Conservation (phyloP, 2,888 invertebrate species). For the Malacosoma neustria region DNA sequence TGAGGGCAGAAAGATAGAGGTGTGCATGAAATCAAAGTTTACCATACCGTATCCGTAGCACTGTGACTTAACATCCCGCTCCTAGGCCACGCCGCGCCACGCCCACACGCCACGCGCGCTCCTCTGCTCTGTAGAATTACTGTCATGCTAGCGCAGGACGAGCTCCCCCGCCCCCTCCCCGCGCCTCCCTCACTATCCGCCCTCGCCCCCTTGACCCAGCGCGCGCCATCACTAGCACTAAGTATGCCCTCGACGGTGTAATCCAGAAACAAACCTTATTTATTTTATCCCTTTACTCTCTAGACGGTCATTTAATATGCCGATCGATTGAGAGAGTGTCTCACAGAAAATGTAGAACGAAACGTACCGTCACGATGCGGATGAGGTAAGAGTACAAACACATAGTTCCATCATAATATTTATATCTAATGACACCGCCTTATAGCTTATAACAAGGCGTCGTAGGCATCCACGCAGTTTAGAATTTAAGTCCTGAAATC, state of each 20-base stretch:
- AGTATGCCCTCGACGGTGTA: conserved; percentile 50
- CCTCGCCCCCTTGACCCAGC: too few species aligned
- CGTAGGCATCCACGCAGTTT: not conserved
- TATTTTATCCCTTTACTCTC: conserved; percentile 78
- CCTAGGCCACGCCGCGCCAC: conserved; percentile 59
- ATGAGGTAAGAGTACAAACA: conserved; percentile 67
- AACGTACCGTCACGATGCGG: conserved; percentile 68
- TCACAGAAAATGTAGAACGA: conserved; percentile 75
- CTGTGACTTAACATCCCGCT: conserved; percentile 80
- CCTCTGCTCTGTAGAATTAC: conserved; percentile 74
- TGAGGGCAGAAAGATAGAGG: conserved; percentile 99
- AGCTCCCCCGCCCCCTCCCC: conserved; percentile 27
- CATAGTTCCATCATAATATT: conserved; percentile 46
- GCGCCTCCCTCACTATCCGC: too few species aligned
- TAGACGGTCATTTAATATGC: conserved; percentile 80
- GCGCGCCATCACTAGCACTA: conserved; percentile 61
- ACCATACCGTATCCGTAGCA: conserved; percentile 67
- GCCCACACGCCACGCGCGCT: conserved; percentile 65
- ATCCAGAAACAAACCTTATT: conserved; percentile 73
- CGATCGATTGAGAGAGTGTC: conserved; percentile 74
- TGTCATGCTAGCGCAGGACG: conserved; percentile 61
- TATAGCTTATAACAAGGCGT: not conserved
- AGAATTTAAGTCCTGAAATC: too few species aligned
- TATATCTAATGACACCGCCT: too few species aligned
- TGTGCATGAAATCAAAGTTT: conserved; percentile 92